These are phyloP conservation scores for Dicyrtomina minuta DNA, from an alignment of 2,888 invertebrate species.

Conservation along the genomic window DNA sequence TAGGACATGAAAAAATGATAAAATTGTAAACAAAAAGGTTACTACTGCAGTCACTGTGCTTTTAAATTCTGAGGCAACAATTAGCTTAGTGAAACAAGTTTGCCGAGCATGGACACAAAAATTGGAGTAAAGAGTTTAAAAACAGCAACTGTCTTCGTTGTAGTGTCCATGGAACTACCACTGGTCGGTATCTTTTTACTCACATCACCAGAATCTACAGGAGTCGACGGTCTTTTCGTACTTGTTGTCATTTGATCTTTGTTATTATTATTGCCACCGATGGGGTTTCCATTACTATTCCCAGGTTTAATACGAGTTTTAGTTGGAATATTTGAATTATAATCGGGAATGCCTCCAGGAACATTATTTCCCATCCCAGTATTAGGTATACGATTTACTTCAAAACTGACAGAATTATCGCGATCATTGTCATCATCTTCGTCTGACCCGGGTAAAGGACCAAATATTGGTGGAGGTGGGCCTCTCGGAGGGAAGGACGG, in stretches of 20 bases:
- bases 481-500: slow-evolving; percentile 36
- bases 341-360: slow-evolving; percentile 10
- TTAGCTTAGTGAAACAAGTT: slow-evolving; percentile 38
- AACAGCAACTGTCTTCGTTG: slow-evolving; percentile 50
- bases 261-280: slow-evolving; percentile 13
- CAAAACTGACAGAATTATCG: slow-evolving; percentile 32
- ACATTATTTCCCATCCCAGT: slow-evolving; percentile 8
- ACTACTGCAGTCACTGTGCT: background rate
- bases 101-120: slow-evolving; percentile 51
- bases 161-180: slow-evolving; percentile 38
- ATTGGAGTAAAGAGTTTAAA: slow-evolving; percentile 52
- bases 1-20: background rate
- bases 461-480: slow-evolving; percentile 43
- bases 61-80: background rate
- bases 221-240: slow-evolving; percentile 38
- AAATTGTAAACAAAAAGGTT: slow-evolving; percentile 1
- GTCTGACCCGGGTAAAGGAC: slow-evolving; percentile 20
- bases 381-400: slow-evolving; percentile 5
- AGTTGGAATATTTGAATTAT: background rate
- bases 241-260: slow-evolving; percentile 13
- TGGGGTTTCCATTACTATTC: slow-evolving; percentile 8
- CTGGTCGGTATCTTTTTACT: slow-evolving; percentile 38
- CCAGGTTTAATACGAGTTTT: background rate
- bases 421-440: slow-evolving; percentile 42
- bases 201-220: slow-evolving; percentile 23